Evolutionary conservation across 2,113 vertebrate species (phyloP), one percentile per base, ranked within the genome.

Genomic region (Zapus hudsonius): DNA sequence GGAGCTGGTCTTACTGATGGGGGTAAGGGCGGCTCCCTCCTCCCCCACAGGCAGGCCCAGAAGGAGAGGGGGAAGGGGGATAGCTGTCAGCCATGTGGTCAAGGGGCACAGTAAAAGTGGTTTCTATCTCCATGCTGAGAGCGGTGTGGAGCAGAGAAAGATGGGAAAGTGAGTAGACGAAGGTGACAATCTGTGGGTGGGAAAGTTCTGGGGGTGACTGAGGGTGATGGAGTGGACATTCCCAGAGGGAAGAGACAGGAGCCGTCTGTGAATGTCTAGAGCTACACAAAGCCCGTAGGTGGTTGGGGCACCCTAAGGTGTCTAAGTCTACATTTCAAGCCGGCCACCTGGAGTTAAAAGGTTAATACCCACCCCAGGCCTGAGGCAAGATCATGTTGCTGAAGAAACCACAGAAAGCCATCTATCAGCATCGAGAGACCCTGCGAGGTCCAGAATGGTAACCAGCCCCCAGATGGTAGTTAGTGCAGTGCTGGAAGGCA

Each of bases 101-200:
- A 33, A 29, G 13, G 42, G 59, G 47, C 36, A 42, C 29, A 59
- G 13, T 3, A 8, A 16, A 38, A 84, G 38, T 25, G 67, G 44
- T 47, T 47, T 47, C n/a, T n/a, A n/a, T n/a, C n/a, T n/a, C n/a
- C n/a, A 69, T 16, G 25, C 0, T 11, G 74, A 42, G 40, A 72
- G 84, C 63, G 36, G 15, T 4, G 19, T 8, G 15, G 19, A 44
- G 11, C 23, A 23, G 59, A 23, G 47, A 47, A 47, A 47, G 47
- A 47, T 47, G 47, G 47, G 47, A 47, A 47, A 47, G 47, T 7
- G 47, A 47, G 12, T 12, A 47, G 47, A 8, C 12, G 47, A 47
- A 8, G 47, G 47, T 47, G 47, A 47, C 47, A 47, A 47, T 47
- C 16, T 33, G 12, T 0, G 12, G 38, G 40, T 0, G 6, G 57